phyloP scores from a whole-genome alignment of 2,113 vertebrate species.

The Oryzias melastigma region DNA sequence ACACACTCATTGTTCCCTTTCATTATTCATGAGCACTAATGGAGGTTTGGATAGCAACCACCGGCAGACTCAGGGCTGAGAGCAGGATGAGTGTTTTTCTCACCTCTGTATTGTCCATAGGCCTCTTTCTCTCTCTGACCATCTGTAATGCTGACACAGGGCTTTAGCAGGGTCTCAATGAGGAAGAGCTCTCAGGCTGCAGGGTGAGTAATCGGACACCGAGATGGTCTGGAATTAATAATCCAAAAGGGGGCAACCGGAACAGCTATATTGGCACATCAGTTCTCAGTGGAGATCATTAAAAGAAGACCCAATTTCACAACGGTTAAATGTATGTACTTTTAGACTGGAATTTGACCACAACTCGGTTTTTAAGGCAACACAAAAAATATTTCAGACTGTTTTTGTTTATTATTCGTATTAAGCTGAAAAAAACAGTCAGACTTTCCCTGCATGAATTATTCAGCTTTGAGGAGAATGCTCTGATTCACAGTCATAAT shows the following conservation, averaged over 20 bases:
- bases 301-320: too few relatives aligned
- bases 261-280: conserved; percentile 12
- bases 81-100: conserved; percentile 51
- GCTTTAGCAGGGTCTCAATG: conserved; percentile 57
- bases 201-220: conserved; percentile 65
- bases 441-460: conserved; percentile 67
- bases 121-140: conserved; percentile 20
- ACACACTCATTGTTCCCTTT: conserved; percentile 56
- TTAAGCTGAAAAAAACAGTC: conserved; percentile 53
- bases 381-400: conserved; percentile 26
- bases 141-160: conserved; percentile 54
- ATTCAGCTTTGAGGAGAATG: conserved; percentile 62
- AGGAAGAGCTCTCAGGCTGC: conserved; percentile 62
- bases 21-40: conserved; percentile 72
- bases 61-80: conserved; percentile 36
- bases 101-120: conserved; percentile 50
- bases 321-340: neutral
- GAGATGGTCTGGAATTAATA: conserved; percentile 55
- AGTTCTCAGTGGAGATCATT: too few relatives aligned
- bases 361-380: conserved; percentile 8
- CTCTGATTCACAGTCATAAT: conserved; percentile 66
- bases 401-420: conserved; percentile 35
- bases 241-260: conserved; percentile 17
- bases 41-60: conserved; percentile 60
- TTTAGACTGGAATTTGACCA: conserved; percentile 16